A percentile compares a stretch with the other conserved stretches of the same genome.
phyloP scores from a whole-genome alignment of 2,888 invertebrate genomes.

The Gasteruption jaculator region DNA sequence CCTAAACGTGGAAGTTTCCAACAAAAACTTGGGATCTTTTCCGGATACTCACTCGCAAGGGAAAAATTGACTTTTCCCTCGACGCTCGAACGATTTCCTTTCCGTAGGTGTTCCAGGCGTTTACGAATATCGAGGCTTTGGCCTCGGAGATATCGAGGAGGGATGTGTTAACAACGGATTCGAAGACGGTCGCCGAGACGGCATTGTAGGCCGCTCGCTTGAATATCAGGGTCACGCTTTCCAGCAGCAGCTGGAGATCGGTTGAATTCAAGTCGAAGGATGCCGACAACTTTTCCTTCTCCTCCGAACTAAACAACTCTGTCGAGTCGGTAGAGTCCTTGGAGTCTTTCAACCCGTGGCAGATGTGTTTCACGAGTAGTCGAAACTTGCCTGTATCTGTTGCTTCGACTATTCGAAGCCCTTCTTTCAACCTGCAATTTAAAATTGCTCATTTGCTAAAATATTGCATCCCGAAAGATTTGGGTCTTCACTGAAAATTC shows the following conservation, averaged over 20 bases:
- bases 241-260: slow-evolving; percentile 32
- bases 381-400: slow-evolving; percentile 41
- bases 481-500: too few relatives aligned
- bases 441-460: too few relatives aligned
- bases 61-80: slow-evolving; percentile 39
- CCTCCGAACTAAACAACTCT: slow-evolving; percentile 37
- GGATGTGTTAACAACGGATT: slow-evolving; percentile 32
- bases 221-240: slow-evolving; percentile 35
- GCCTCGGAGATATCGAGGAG: slow-evolving; percentile 33
- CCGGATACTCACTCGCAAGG: slow-evolving; percentile 39
- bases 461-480: too few relatives aligned
- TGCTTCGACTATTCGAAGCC: slow-evolving; percentile 32
- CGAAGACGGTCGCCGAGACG: slow-evolving; percentile 34
- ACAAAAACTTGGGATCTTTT: too few relatives aligned
- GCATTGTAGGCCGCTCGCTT: slow-evolving; percentile 36
- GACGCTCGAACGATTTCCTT: slow-evolving; percentile 37
- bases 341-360: slow-evolving; percentile 37
- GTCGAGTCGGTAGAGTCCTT: slow-evolving; percentile 24
- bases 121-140: slow-evolving; percentile 35
- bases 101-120: slow-evolving; percentile 39
- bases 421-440: slow-evolving; percentile 34
- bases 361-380: slow-evolving; percentile 37
- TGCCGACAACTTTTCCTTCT: slow-evolving; percentile 38
- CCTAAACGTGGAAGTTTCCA: too few relatives aligned
- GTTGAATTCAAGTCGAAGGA: slow-evolving; percentile 35